Evolutionary conservation across 2,888 invertebrate species (phyloP), one percentile per base, ranked within the genome.

Genomic region (Adineta ricciae): DNA sequence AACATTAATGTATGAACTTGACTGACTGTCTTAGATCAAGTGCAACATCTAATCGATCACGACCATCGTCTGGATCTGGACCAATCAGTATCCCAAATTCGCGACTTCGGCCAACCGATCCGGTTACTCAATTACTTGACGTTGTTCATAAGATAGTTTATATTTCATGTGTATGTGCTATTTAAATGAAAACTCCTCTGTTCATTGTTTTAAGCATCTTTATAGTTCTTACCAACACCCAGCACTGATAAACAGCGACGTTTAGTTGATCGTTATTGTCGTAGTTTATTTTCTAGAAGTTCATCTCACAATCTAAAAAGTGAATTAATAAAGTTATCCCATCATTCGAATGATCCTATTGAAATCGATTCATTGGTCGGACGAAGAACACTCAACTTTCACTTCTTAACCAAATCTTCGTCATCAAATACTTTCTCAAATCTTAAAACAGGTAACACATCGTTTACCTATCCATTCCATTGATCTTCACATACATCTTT

Each of bases 251-350:
- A 24, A 41, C 41, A 41, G 38, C 78, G 78, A 24, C 78, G 41
- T 38, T n/a, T 78, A 41, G 41, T 78, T 41, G 78, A 78, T 38
- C 78, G 78, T 21, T 78, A 78, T 41, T 9, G n/a, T 41, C 2
- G 41, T 78, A 41, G 14, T 78, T 78, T 78, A 41, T 78, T 78
- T 78, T 78, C 41, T 4, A 78, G 41, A 78, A 21, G 41, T n/a
- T 41, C 78, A 78, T 78, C 38, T 41, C 78, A 78, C 19, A 78
- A 78, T 38, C n/a, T 78, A n/a, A 78, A 78, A 38, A 78, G 78
- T 38, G 78, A 78, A 78, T 41, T 78, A 78, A 41, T 14, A 78
- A 78, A 78, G 41, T 78, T 78, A 78, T 38, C 78, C 1, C 38
- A 14, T 32, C 78, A 78, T 78, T 78, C 41, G 24, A 78, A 8